Evolutionary conservation across 2,113 vertebrate species (phyloP).

Genomic region (Caloenas nicobarica): DNA sequence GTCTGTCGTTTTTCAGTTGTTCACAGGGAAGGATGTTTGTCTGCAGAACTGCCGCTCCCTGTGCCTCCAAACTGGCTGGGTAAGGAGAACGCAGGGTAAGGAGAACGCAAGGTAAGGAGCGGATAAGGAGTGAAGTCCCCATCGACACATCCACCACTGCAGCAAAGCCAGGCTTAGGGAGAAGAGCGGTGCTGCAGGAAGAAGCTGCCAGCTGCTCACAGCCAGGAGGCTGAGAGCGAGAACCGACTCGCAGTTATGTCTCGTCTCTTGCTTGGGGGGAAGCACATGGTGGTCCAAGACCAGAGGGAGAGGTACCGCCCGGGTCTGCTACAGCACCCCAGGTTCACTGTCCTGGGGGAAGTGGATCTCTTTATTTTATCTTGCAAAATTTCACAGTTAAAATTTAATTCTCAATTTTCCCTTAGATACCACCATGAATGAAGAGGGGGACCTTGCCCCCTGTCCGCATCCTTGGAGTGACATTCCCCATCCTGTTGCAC

Average conservation of each 20-base stretch:
- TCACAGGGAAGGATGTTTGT: neutral
- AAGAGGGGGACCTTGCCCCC: neutral
- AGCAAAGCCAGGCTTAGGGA: neutral
- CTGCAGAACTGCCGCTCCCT: neutral
- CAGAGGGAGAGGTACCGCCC: neutral
- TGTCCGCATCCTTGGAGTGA: neutral
- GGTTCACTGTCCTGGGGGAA: neutral
- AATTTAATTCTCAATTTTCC: neutral
- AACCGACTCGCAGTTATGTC: neutral
- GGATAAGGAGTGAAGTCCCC: neutral
- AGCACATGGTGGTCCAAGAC: neutral
- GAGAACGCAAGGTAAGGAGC: neutral
- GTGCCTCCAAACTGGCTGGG: neutral
- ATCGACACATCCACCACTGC: neutral
- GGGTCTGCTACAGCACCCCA: neutral
- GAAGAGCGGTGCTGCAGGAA: neutral
- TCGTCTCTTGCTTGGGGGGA: neutral
- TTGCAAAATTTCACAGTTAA: neutral
- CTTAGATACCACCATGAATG: neutral
- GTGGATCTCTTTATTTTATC: neutral
- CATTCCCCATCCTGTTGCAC: neutral
- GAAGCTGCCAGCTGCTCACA: neutral
- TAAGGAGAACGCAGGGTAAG: neutral
- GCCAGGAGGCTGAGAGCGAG: neutral
- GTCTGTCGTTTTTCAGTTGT: accelerated